phyloP scores from a whole-genome alignment of 2,888 invertebrate genomes.

The Clanis bilineata region DNA sequence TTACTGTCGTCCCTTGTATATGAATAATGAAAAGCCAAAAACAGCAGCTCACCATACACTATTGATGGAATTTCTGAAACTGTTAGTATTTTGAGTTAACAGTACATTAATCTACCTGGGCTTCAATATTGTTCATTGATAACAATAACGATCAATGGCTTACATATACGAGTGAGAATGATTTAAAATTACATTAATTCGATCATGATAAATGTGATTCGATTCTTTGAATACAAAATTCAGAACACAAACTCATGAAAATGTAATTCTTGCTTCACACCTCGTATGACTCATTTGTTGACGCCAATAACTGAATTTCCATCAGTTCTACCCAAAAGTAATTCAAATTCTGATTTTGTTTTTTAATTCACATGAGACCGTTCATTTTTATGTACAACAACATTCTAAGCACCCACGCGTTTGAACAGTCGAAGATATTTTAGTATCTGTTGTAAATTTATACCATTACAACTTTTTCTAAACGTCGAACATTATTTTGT shows the following conservation, averaged over 20 bases:
- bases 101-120: too few species aligned
- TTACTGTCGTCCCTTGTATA: too few species aligned
- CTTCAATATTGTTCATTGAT: not conserved
- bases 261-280: not conserved
- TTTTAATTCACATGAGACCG: conserved; percentile 13
- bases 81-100: not conserved
- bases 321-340: not conserved
- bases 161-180: too few species aligned
- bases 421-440: not conserved
- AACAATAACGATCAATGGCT: not conserved
- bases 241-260: conserved; percentile 1
- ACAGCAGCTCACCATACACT: too few species aligned
- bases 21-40: too few species aligned
- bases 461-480: not conserved
- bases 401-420: not conserved
- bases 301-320: not conserved
- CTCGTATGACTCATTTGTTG: not conserved
- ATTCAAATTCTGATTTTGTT: not conserved
- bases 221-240: not conserved
- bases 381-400: conserved; percentile 14
- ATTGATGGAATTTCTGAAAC: too few species aligned
- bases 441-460: conserved; percentile 2
- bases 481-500: not conserved
- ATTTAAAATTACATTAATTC: not conserved
- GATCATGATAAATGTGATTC: not conserved